Evolutionary conservation across 2,113 vertebrate genomes (phyloP), one percentile per base, ranked within the genome.

Genomic region (Castor canadensis): DNA sequence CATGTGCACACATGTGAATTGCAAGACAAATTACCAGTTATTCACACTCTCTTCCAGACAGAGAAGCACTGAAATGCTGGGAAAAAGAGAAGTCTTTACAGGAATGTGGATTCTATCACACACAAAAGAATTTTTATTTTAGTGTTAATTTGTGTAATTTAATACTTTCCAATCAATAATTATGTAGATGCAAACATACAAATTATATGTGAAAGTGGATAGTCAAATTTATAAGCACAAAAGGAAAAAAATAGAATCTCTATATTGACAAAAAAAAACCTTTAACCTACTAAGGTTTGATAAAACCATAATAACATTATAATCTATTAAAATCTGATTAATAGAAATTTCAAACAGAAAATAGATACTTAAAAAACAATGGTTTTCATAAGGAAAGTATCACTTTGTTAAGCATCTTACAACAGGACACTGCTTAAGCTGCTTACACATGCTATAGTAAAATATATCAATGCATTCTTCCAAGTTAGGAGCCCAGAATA

Each of bases 1-100:
- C 96, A 98, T 35, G 83, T 77, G 93, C 92, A 69, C 69, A 94
- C 56, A 96, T 92, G 89, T 9, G 93, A 97, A 97, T 13, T 10
- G 26, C 11, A 75, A 86, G 11, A 35, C 11, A 94, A 96, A 96
- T 91, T 75, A 95, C 82, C 30, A 96, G 72, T 62, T 96, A 94
- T 72, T 97, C 82, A 94, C 77, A 95, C 72, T 92, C 83, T 94
- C 35, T 89, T 83, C 66, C 87, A 93, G 88, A 93, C 94, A 92
- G 60, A 94, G 9, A 77, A 94, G 54, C 54, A 93, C n/a, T 56
- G 43, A 94, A 75, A 56, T 38, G 58, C 30, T 62, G 35, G 38
- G 30, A 60, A 56, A 96, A 75, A 89, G 4, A 77, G 32, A 91
- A 96, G 94, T 86, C 35, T 43, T 72, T 66, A 86, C 1, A 62